Conservation (phyloP, 2,888 invertebrate genomes). For the Clivina fossor region DNA sequence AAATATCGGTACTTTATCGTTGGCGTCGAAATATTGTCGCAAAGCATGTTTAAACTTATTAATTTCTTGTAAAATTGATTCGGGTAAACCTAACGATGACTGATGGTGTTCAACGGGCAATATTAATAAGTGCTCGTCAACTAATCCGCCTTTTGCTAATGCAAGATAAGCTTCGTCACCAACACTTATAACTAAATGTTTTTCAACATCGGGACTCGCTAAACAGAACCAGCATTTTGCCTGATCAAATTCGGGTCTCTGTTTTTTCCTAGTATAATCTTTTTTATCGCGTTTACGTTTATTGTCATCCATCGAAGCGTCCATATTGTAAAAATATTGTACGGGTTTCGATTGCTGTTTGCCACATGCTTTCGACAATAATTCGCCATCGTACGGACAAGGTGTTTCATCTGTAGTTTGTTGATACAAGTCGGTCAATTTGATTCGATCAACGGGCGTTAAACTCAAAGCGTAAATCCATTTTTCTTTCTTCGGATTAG, state of each 20-base stretch:
- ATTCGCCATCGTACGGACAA: slow-evolving; percentile 70
- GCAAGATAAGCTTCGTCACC: slow-evolving; percentile 86
- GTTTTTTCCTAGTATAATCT: slow-evolving; percentile 58
- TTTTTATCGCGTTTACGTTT: slow-evolving; percentile 55
- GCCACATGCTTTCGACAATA: slow-evolving; percentile 49
- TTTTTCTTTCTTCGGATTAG: slow-evolving; percentile 79
- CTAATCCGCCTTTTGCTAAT: slow-evolving; percentile 84
- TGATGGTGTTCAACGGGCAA: slow-evolving; percentile 89
- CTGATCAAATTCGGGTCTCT: slow-evolving; percentile 67
- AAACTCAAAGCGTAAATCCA: slow-evolving; percentile 92
- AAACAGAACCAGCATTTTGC: slow-evolving; percentile 97
- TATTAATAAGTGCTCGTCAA: slow-evolving; percentile 85
- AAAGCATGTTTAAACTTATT: slow-evolving; percentile 70
- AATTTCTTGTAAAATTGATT: slow-evolving; percentile 79
- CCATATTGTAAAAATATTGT: slow-evolving; percentile 91
- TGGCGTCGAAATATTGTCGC: slow-evolving; percentile 65
- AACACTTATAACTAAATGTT: slow-evolving; percentile 92
- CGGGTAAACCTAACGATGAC: slow-evolving; percentile 66
- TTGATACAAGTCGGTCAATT: slow-evolving; percentile 73
- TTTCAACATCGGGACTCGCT: slow-evolving; percentile 91
- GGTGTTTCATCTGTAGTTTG: slow-evolving; percentile 84
- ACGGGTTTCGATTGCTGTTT: slow-evolving; percentile 55
- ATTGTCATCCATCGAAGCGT: slow-evolving; percentile 55
- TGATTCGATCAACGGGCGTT: slow-evolving; percentile 78
- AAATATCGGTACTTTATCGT: slow-evolving; percentile 76